Conservation (phyloP, 53 echinoderm and acorn worm species). For the Henricia sp. region DNA sequence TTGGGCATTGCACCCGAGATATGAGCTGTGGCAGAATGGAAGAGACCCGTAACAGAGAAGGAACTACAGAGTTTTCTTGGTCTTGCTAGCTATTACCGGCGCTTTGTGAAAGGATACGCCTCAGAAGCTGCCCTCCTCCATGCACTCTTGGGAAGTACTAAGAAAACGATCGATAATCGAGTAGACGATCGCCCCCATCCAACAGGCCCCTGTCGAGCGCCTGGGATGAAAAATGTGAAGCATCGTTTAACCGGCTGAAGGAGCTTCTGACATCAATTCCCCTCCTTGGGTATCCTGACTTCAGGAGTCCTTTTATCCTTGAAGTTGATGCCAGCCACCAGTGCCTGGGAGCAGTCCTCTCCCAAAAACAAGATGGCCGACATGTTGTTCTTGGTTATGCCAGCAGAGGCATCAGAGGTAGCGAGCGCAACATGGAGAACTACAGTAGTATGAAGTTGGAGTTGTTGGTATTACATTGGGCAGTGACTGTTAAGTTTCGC, state of each 20-base stretch:
- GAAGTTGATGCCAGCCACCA: slow-evolving; percentile 61
- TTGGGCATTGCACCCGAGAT: slow-evolving; percentile 1
- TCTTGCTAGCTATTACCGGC: background rate
- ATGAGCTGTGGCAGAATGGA: background rate
- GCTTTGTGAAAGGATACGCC: background rate
- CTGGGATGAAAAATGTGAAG: background rate
- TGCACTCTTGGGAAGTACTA: background rate
- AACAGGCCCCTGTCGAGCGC: background rate
- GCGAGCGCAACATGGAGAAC: slow-evolving; percentile 60
- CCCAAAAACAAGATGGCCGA: slow-evolving; percentile 45
- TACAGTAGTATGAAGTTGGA: slow-evolving; percentile 73
- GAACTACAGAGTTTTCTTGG: background rate
- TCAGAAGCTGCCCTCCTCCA: background rate
- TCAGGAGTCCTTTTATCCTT: slow-evolving; percentile 38
- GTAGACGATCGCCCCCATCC: background rate
- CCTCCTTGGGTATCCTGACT: slow-evolving; percentile 50
- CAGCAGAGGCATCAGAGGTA: slow-evolving; percentile 50
- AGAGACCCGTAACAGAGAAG: background rate
- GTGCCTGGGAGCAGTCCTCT: slow-evolving; percentile 68
- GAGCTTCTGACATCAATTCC: slow-evolving; percentile 33
- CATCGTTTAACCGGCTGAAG: background rate
- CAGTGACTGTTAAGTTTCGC: slow-evolving; percentile 60
- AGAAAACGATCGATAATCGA: background rate
- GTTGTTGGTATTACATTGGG: slow-evolving; percentile 62
- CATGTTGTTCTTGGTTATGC: slow-evolving; percentile 62